phyloP scores from a whole-genome alignment of 2,113 vertebrate genomes.

The Pholis gunnellus region DNA sequence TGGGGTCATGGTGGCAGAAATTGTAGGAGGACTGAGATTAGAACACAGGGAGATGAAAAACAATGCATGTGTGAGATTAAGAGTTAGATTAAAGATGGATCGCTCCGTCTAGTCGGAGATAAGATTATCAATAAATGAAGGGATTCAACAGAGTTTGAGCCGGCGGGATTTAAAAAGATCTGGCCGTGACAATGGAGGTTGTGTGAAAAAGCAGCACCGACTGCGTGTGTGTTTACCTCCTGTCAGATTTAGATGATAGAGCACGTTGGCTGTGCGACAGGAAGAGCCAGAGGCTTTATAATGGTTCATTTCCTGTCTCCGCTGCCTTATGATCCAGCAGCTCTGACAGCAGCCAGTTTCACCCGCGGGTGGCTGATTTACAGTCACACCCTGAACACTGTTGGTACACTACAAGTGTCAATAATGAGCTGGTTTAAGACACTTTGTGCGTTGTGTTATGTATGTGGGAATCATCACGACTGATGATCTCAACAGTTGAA shows the following conservation, averaged over 20 bases:
- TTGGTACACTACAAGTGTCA: background rate
- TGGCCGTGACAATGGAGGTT: background rate
- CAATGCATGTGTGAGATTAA: conserved; percentile 5
- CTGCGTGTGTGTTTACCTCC: conserved; percentile 4
- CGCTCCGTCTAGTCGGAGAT: conserved; percentile 25
- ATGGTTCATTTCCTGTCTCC: conserved; percentile 57
- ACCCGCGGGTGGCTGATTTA: background rate
- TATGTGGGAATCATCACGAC: background rate
- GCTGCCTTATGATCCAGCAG: conserved; percentile 4
- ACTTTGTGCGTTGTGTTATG: background rate
- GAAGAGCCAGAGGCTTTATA: conserved; percentile 55
- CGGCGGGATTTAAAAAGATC: conserved; percentile 6
- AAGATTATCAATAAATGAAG: conserved; percentile 41
- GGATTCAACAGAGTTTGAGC: background rate
- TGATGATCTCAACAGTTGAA: background rate
- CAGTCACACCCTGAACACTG: background rate
- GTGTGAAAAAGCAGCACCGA: background rate
- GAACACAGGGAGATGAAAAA: background rate
- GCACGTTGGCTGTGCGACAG: conserved; percentile 44
- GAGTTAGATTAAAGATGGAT: conserved; percentile 14
- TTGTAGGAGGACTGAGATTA: background rate
- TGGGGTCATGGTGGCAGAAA: background rate
- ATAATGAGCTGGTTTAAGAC: background rate
- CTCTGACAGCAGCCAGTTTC: background rate
- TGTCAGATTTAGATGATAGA: conserved; percentile 58